Conservation (phyloP, 2,888 invertebrate genomes). For the Lasioglossum calceatum region DNA sequence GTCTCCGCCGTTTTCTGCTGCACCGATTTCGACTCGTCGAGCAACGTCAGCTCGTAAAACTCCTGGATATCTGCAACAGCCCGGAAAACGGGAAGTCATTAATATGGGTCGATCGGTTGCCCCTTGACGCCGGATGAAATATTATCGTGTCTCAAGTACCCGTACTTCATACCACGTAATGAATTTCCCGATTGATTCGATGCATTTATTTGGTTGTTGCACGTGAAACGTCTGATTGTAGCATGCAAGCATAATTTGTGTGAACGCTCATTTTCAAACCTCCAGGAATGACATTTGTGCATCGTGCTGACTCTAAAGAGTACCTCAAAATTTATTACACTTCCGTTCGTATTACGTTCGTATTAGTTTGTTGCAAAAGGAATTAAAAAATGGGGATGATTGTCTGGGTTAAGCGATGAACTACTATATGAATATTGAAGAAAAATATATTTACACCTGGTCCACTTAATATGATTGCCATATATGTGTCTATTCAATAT, state of each 20-base stretch:
- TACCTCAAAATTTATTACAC: no score
- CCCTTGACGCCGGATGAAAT: not conserved
- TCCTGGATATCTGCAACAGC: slow-evolving; percentile 96
- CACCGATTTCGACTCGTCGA: slow-evolving; percentile 97
- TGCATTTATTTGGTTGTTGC: not conserved
- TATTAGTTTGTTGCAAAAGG: no score
- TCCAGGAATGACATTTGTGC: no score
- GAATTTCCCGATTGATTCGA: slow-evolving; percentile 13
- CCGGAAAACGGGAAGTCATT: slow-evolving; percentile 65
- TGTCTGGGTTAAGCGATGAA: no score
- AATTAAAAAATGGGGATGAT: no score
- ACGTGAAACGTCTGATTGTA: not conserved
- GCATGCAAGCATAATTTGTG: not conserved
- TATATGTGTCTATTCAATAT: no score
- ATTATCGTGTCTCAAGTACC: not conserved
- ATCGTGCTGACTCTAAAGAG: no score
- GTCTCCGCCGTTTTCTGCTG: slow-evolving; percentile 98
- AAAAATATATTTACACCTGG: not conserved
- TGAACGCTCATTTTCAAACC: not conserved
- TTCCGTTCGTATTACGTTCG: no score
- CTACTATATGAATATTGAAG: no score
- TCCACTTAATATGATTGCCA: no score
- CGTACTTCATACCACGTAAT: not conserved
- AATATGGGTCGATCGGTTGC: slow-evolving; percentile 24
- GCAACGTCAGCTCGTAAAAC: slow-evolving; percentile 98